Conservation (phyloP, 2,797 vertebrate genomes). For the Rousettus madagascariensis region DNA sequence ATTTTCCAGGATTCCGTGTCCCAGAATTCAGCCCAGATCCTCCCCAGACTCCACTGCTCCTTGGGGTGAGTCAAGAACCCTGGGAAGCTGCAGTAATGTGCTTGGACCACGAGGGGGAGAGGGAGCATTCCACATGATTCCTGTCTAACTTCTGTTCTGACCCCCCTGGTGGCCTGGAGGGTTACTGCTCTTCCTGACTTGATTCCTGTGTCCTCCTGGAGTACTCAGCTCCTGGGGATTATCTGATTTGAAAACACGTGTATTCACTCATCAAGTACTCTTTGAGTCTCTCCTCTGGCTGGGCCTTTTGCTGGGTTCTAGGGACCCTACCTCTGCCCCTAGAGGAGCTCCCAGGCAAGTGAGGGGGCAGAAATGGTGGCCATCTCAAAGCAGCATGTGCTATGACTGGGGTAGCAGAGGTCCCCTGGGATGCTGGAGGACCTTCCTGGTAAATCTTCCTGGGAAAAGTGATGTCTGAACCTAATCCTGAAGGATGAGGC, state of each 20-base stretch:
- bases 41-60: background rate
- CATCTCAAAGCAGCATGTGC: background rate
- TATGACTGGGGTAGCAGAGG: background rate
- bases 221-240: background rate
- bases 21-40: background rate
- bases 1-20: background rate
- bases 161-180: constrained; percentile 65
- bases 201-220: background rate
- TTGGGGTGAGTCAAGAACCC: background rate
- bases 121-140: background rate
- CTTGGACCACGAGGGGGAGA: constrained; percentile 47
- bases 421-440: background rate
- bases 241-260: background rate
- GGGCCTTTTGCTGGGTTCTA: background rate
- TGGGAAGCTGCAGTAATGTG: constrained; percentile 16
- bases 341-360: background rate
- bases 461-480: background rate
- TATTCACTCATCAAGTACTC: background rate
- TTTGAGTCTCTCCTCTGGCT: background rate
- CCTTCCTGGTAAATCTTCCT: background rate
- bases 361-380: background rate
- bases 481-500: background rate
- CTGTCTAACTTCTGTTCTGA: constrained; percentile 17
- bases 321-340: background rate
- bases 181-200: constrained; percentile 30